Evolutionary conservation across 2,888 invertebrate genomes (phyloP).

Genomic region (Macroteleia sp.): DNA sequence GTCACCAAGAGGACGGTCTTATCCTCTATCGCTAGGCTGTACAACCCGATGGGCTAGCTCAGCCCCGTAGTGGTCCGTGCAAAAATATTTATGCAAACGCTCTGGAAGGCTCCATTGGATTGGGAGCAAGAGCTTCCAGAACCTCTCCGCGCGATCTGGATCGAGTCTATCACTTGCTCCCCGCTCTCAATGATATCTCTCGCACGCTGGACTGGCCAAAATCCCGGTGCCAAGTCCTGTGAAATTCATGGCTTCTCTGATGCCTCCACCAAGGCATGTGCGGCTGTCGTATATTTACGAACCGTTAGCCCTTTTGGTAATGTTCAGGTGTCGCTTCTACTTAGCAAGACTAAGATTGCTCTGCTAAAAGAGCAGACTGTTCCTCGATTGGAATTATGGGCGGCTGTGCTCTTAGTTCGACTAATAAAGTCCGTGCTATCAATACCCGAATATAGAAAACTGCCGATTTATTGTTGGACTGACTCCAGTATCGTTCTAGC

Average conservation of each 20-base stretch:
- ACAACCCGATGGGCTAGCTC: too few relatives aligned
- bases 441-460: too few relatives aligned
- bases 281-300: too few relatives aligned
- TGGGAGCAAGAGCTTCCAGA: neutral
- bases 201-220: neutral
- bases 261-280: neutral
- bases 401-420: too few relatives aligned
- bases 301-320: too few relatives aligned
- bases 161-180: neutral
- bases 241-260: neutral
- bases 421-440: too few relatives aligned
- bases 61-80: neutral
- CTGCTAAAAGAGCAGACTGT: neutral
- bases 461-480: too few relatives aligned
- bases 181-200: neutral
- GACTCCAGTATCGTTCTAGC: too few relatives aligned
- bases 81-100: neutral
- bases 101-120: neutral
- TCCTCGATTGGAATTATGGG: neutral
- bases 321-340: neutral
- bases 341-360: neutral
- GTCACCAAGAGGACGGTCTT: too few relatives aligned
- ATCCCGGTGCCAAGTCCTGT: neutral
- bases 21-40: too few relatives aligned
- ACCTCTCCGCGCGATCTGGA: neutral